Conservation (phyloP, 2,888 invertebrate species). For the Pinctada fucata region DNA sequence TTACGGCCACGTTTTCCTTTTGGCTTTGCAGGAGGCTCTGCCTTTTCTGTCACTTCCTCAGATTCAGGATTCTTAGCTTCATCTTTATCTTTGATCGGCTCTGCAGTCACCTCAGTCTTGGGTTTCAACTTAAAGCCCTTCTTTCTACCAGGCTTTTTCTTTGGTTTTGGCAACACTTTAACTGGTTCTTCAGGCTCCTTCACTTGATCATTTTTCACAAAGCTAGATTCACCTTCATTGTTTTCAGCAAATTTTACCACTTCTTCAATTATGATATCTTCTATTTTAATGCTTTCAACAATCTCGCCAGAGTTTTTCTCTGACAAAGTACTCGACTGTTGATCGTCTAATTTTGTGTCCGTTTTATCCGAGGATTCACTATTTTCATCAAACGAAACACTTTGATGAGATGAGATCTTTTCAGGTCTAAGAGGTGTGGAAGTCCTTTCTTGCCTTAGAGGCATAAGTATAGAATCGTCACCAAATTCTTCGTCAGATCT, state of each 20-base stretch:
- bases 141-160: conserved; percentile 40
- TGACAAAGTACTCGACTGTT: background rate
- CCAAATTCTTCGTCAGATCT: conserved; percentile 68
- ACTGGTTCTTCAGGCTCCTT: background rate
- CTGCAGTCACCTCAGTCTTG: conserved; percentile 27
- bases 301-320: background rate
- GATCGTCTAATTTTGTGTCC: background rate
- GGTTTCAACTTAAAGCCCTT: conserved; percentile 23
- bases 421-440: conserved; percentile 20
- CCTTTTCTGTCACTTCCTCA: conserved; percentile 39
- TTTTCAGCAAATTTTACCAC: background rate
- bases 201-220: background rate
- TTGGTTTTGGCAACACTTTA: conserved; percentile 22
- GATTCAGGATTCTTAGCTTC: conserved; percentile 32
- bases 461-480: conserved; percentile 47
- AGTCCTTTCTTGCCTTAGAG: conserved; percentile 31
- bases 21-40: conserved; percentile 27
- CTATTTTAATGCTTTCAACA: background rate
- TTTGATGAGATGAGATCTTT: conserved; percentile 7
- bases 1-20: conserved; percentile 29
- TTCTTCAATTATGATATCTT: background rate
- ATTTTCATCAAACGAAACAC: background rate
- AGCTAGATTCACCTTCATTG: background rate
- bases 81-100: conserved; percentile 33
- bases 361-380: background rate